Base-by-base conservation (phyloP, 2,113 vertebrate genomes). In the Zosterops pallidus region DNA sequence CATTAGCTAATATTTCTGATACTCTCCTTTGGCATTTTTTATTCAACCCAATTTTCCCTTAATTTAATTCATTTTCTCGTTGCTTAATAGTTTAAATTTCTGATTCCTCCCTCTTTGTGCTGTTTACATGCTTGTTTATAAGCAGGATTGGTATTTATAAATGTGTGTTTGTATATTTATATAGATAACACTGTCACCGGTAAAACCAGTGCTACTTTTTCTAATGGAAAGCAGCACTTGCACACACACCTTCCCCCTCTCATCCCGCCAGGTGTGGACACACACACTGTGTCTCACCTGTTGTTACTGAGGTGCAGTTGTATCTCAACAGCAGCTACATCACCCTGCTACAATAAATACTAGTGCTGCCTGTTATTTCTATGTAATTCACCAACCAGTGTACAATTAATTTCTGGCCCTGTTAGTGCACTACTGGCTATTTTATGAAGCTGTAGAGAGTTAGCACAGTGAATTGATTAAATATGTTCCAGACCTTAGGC, bases 341-440 rank as follows among this genome's bases (percentile, higher is more conserved):
- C 63, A 56, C 60, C 49, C 64, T 46, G 41, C 64, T 86, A 52
- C 88, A 72, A 6, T 83, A 87, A 92, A 57, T 80, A 69, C 65
- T 9, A 56, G 39, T 17, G 55, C 84, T 92, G 56, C 44, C 52
- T 90, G 52, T 55, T 86, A 56, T 35, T 90, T 80, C 79, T 0
- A 1, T 91, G 85, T 80, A 93, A 89, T 83, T 92, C 5, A 19
- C 72, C 72, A 70, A 49, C 79, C 71, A 81, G 47, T 68, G 83
- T 93, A 78, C 90, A 94, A 92, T 96, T 96, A 96, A 95, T 95
- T 95, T 94, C 92, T 95, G 90, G 72, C 49, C 65, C 76, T 90
- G 93, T 86, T 97, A 78, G 56, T 95, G 95, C 83, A 90, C 68
- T 81, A 90, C 81, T 86, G 95, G 93, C 90, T 92, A 57, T 90